These are phyloP conservation scores for Pseudomyrmex concolor DNA, from an alignment of 1,140 invertebrate species.

Conservation along the genomic window DNA sequence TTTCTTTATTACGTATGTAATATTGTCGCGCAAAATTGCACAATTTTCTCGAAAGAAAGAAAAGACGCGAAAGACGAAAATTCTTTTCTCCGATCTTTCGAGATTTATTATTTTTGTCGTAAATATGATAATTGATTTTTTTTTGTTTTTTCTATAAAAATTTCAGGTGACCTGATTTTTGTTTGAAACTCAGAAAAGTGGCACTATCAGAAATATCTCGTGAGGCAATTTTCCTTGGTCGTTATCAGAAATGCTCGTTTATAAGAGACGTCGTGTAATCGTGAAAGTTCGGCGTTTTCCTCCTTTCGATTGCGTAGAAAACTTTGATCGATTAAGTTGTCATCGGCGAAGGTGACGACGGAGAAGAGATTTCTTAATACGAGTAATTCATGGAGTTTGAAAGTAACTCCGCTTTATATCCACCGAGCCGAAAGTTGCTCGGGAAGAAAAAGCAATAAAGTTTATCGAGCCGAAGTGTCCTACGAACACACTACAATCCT, in stretches of 20 bases:
- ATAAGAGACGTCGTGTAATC: background rate
- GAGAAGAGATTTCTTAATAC: constrained; percentile 32
- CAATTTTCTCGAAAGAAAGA: background rate
- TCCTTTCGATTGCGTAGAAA: background rate
- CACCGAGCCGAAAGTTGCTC: background rate
- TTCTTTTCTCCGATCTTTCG: background rate
- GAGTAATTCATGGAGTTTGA: constrained; percentile 20
- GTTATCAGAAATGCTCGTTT: constrained; percentile 17
- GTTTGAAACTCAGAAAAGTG: background rate
- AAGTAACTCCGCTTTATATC: constrained; percentile 9
- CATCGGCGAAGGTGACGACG: background rate
- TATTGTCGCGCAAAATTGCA: background rate
- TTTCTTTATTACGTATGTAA: constrained; percentile 6
- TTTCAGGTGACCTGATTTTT: background rate
- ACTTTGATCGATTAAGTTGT: constrained; percentile 20
- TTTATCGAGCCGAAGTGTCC: background rate
- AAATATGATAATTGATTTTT: too few relatives aligned
- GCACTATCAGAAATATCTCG: background rate
- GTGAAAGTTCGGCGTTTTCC: constrained; percentile 21
- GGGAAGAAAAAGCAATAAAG: background rate
- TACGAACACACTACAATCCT: background rate
- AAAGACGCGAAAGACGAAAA: background rate
- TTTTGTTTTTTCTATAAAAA: background rate
- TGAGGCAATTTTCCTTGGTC: background rate
- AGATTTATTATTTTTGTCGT: too few relatives aligned